Conservation (phyloP, 2,797 vertebrate species). For the Botia kubotai region DNA sequence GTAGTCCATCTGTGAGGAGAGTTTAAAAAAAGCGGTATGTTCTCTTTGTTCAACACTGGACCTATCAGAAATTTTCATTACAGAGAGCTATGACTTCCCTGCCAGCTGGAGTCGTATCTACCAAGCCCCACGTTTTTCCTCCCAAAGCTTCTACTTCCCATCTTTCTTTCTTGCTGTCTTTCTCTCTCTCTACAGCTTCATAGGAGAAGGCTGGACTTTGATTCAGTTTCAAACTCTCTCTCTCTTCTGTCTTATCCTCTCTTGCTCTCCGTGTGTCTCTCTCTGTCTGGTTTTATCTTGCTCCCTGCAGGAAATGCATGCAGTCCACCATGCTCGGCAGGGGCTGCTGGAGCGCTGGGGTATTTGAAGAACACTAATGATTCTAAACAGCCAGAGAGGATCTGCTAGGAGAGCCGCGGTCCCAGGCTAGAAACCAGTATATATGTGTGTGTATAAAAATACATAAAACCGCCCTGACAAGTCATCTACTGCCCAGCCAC, state of each 20-base stretch:
- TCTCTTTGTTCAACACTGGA: constrained; percentile 47
- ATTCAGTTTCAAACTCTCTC: constrained; percentile 55
- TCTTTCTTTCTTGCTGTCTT: constrained; percentile 37
- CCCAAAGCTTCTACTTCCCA: constrained; percentile 8
- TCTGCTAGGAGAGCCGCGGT: constrained; percentile 44
- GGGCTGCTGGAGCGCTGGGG: constrained; percentile 50
- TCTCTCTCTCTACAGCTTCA: constrained; percentile 51
- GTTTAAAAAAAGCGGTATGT: constrained; percentile 28
- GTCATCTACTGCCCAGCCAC: constrained; percentile 37
- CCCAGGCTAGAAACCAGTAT: constrained; percentile 25
- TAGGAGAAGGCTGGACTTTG: constrained; percentile 60
- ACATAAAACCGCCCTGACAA: constrained; percentile 39
- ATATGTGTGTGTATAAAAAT: constrained; percentile 27
- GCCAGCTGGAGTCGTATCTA: constrained; percentile 54
- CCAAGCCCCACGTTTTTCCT: constrained; percentile 40
- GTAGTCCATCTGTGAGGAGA: constrained; percentile 60
- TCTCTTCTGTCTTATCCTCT: constrained; percentile 16
- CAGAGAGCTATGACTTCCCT: constrained; percentile 51
- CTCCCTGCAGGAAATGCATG: constrained; percentile 53
- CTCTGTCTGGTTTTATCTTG: constrained; percentile 53
- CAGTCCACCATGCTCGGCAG: constrained; percentile 56
- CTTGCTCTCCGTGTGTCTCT: constrained; percentile 32
- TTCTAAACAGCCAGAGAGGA: constrained; percentile 63
- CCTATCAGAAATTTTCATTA: constrained; percentile 57
- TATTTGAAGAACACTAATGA: constrained; percentile 64